Percentiles rank a stretch among this genome's conserved stretches.
phyloP scores from a whole-genome alignment of 2,113 vertebrate genomes.

The Grammomys surdaster region DNA sequence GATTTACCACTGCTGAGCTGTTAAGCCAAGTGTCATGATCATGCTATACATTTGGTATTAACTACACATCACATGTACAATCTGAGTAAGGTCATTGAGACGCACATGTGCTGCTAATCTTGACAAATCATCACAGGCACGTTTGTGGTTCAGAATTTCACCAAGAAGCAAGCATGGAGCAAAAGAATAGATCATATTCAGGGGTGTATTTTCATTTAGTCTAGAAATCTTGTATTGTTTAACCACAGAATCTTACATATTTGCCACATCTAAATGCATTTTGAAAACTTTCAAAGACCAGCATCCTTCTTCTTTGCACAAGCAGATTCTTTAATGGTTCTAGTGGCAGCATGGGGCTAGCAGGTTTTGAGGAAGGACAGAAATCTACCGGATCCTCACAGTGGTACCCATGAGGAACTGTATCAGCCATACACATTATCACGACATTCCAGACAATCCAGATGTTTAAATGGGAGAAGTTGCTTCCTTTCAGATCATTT shows the following conservation, averaged over 20 bases:
- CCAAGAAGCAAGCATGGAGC: background rate
- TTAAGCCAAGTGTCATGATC: background rate
- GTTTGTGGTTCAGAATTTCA: background rate
- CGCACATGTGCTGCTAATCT: slow-evolving; percentile 1
- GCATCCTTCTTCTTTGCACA: background rate
- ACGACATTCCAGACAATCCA: background rate
- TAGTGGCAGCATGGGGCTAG: background rate
- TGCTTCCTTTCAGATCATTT: background rate
- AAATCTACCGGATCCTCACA: too few species aligned
- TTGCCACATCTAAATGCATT: slow-evolving; percentile 42
- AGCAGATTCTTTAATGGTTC: background rate
- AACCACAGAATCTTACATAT: slow-evolving; percentile 5
- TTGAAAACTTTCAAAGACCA: background rate
- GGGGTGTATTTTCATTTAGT: background rate
- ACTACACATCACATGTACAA: slow-evolving; percentile 15
- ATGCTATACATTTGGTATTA: slow-evolving; percentile 41
- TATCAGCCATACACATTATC: background rate
- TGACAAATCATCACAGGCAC: background rate
- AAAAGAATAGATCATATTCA: background rate
- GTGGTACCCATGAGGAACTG: background rate
- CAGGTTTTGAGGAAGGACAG: background rate
- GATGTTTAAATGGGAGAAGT: background rate
- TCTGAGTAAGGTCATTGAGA: slow-evolving; percentile 61
- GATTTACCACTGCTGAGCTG: slow-evolving; percentile 17
- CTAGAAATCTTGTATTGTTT: slow-evolving; percentile 20